Percentiles rank a stretch among this genome's conserved stretches.
Conservation (phyloP, 2,888 invertebrate genomes). For the Leucophenga montana region DNA sequence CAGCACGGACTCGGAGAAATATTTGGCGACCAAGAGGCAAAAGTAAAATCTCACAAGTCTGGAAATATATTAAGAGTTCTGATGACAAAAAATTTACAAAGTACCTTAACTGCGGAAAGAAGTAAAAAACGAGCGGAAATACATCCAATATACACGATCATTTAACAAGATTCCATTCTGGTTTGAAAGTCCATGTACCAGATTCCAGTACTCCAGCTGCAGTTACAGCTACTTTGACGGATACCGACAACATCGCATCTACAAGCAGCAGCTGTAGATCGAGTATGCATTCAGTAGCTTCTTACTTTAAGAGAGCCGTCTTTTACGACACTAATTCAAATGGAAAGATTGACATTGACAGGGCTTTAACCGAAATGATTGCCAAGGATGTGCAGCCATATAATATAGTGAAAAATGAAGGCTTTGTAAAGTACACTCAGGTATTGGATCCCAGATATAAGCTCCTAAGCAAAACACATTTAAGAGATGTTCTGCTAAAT, state of each 20-base stretch:
- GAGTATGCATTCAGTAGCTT: slow-evolving; percentile 5
- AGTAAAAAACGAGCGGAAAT: too few species aligned
- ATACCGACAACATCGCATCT: not conserved
- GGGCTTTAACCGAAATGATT: slow-evolving; percentile 34
- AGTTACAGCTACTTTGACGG: too few species aligned
- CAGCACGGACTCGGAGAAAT: too few species aligned
- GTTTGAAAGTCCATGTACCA: not conserved
- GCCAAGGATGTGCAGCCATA: slow-evolving; percentile 55
- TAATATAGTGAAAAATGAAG: slow-evolving; percentile 58
- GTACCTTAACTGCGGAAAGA: not conserved
- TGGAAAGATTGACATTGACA: slow-evolving; percentile 15
- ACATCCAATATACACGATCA: too few species aligned
- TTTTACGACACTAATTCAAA: slow-evolving; percentile 9
- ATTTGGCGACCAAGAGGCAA: too few species aligned
- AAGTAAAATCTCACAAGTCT: too few species aligned
- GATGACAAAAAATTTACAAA: not conserved
- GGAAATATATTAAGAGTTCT: not conserved
- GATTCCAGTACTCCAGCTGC: not conserved
- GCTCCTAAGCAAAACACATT: slow-evolving; percentile 50
- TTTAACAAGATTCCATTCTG: not conserved
- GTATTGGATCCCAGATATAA: slow-evolving; percentile 17
- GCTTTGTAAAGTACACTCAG: slow-evolving; percentile 44
- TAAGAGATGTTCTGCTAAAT: slow-evolving; percentile 43
- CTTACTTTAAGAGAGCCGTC: slow-evolving; percentile 12
- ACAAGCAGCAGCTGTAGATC: slow-evolving; percentile 25